phyloP scores from a whole-genome alignment of 2,797 vertebrate genomes.

The Cottoperca gobio region DNA sequence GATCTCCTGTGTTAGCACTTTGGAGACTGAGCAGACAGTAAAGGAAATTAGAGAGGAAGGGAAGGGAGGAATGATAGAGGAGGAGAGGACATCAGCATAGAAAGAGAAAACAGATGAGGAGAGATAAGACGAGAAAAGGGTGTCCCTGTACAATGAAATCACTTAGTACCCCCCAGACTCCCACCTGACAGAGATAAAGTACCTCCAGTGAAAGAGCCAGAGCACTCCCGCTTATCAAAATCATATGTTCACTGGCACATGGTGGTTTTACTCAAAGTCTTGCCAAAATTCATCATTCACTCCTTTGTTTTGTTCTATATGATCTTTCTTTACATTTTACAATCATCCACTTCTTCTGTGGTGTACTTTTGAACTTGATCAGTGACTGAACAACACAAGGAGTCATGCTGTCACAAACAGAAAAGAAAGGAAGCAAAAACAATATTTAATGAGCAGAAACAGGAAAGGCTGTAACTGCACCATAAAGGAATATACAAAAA shows the following conservation, averaged over 20 bases:
- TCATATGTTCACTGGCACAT: slow-evolving; percentile 50
- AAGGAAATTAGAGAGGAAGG: neutral
- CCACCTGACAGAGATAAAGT: slow-evolving; percentile 49
- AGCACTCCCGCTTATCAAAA: slow-evolving; percentile 44
- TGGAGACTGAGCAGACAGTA: slow-evolving; percentile 16
- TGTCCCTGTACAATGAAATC: slow-evolving; percentile 32
- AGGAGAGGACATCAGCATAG: neutral
- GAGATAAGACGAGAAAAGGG: slow-evolving; percentile 8
- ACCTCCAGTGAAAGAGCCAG: slow-evolving; percentile 23
- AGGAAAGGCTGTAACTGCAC: neutral
- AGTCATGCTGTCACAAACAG: neutral
- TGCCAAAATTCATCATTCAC: slow-evolving; percentile 18
- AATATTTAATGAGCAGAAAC: neutral
- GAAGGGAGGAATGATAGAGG: neutral
- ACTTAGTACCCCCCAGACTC: slow-evolving; percentile 11
- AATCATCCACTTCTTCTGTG: neutral
- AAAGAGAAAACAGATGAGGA: slow-evolving; percentile 19
- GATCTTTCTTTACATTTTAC: neutral
- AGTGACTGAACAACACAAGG: neutral
- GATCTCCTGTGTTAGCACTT: slow-evolving; percentile 13
- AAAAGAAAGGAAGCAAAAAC: neutral
- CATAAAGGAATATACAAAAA: neutral
- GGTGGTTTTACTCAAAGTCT: neutral
- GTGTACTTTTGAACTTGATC: neutral
- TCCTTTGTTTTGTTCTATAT: slow-evolving; percentile 9